phyloP scores from a whole-genome alignment of 2,797 vertebrate genomes.

The Novumbra hubbsi region DNA sequence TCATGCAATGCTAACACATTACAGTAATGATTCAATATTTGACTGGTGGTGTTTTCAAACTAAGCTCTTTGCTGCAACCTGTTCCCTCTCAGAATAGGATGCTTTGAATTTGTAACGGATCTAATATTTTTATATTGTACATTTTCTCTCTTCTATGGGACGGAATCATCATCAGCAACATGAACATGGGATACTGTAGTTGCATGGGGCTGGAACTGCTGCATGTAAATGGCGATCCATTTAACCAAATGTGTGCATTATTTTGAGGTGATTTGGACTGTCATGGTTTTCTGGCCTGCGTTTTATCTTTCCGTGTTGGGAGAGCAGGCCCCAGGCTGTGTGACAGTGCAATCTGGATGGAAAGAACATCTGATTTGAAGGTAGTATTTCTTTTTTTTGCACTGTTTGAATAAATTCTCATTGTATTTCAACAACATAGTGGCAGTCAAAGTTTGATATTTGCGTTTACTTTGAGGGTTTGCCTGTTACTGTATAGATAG shows the following conservation, averaged over 20 bases:
- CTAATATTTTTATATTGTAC: slow-evolving; percentile 61
- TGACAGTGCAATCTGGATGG: slow-evolving; percentile 72
- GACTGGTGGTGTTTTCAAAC: slow-evolving; percentile 15
- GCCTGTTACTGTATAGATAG: not conserved
- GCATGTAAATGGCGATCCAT: slow-evolving; percentile 67
- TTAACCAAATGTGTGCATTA: slow-evolving; percentile 66
- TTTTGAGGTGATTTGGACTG: slow-evolving; percentile 51
- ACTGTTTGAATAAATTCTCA: slow-evolving; percentile 84
- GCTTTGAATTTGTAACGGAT: slow-evolving; percentile 52
- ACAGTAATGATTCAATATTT: slow-evolving; percentile 20
- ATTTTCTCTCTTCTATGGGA: slow-evolving; percentile 61
- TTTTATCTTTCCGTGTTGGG: slow-evolving; percentile 36
- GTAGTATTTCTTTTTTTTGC: slow-evolving; percentile 69
- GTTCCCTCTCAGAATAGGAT: slow-evolving; percentile 51
- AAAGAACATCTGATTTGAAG: slow-evolving; percentile 75
- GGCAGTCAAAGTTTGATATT: not conserved
- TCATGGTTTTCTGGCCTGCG: slow-evolving; percentile 49
- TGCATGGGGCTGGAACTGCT: slow-evolving; percentile 74
- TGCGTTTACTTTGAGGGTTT: not conserved
- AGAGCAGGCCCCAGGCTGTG: slow-evolving; percentile 63
- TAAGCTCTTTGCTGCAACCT: slow-evolving; percentile 25
- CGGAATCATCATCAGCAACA: slow-evolving; percentile 53
- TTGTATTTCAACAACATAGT: slow-evolving; percentile 73
- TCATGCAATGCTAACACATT: slow-evolving; percentile 39
- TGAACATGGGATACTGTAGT: slow-evolving; percentile 55